A percentile compares a stretch with the other conserved stretches of the same genome.
Conservation (phyloP, 1,140 invertebrate genomes). For the Adelges cooleyi region DNA sequence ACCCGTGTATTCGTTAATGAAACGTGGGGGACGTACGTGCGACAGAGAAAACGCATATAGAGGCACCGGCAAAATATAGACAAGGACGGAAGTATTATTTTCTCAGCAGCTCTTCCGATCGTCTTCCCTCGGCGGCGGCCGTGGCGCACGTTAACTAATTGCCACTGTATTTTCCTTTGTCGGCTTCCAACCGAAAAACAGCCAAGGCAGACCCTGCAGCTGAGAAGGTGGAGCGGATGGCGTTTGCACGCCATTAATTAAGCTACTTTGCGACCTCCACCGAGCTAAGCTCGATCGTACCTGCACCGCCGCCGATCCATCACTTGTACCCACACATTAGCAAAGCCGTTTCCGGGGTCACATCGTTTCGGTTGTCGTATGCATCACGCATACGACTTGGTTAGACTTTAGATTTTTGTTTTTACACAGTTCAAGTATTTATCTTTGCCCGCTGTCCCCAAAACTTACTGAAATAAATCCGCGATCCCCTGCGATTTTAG, state of each 20-base stretch:
- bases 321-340: too few species aligned
- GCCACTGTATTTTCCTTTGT: background rate
- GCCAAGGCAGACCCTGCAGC: background rate
- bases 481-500: too few species aligned
- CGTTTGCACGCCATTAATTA: slow-evolving; percentile 15
- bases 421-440: too few species aligned
- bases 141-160: background rate
- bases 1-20: background rate
- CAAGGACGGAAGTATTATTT: too few species aligned
- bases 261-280: background rate
- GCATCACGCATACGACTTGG: too few species aligned
- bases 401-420: too few species aligned
- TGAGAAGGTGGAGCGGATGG: background rate
- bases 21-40: background rate
- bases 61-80: too few species aligned
- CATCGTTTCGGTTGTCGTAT: too few species aligned
- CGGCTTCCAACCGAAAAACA: background rate
- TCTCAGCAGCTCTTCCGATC: background rate
- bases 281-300: background rate
- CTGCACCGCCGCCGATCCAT: background rate
- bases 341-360: too few species aligned
- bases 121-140: background rate
- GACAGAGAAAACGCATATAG: too few species aligned
- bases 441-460: too few species aligned
- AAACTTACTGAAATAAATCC: too few species aligned